Base-by-base conservation (phyloP, 1,140 invertebrate species). In the Caenorhabditis latens region DNA sequence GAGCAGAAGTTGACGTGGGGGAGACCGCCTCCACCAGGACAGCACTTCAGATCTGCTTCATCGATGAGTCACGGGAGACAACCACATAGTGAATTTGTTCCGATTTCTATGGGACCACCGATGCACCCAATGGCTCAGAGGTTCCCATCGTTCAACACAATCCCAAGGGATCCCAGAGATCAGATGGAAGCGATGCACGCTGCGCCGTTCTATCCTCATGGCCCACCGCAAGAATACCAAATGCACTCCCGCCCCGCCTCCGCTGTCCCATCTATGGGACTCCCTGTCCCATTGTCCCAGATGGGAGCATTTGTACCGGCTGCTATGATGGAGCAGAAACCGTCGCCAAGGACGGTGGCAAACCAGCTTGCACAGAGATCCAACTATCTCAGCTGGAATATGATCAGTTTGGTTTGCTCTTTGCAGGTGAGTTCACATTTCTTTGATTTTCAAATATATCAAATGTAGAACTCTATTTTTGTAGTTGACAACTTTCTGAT, bases 81-180 rank as follows among this genome's bases (percentile, higher is more conserved):
- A 79, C 71, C 71, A 79, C 46, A 79, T n/a, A 79, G 71, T 79
- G 71, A 79, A 53, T 79, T 79, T 24, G 46, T 79, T 50, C 71
- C 71, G 19, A 19, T 79, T 4, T 21, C 71, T 13, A 24, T 50
- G 46, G 46, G 6, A 13, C 9, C 46, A 46, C 43, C 71, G 16
- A 53, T 53, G 50, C 50, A 53, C 11, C 50, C 50, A 0, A 53
- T 53, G 50, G 50, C 50, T 53, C 50, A 53, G 16, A 11, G 50
- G 16, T 53, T 53, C 50, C 50, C 50, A 79, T 79, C 71, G 53
- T 79, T 79, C 14, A 79, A 79, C 24, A 79, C 71, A 21, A 79
- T 79, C 50, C 71, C 71, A 53, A 53, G 71, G 53, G 71, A 21
- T 53, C 46, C 50, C 53, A 46, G 14, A 2, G 46, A 79, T 50